These are phyloP conservation scores for Cancer borealis DNA, from an alignment of 2,888 invertebrate species.

Conservation along the genomic window DNA sequence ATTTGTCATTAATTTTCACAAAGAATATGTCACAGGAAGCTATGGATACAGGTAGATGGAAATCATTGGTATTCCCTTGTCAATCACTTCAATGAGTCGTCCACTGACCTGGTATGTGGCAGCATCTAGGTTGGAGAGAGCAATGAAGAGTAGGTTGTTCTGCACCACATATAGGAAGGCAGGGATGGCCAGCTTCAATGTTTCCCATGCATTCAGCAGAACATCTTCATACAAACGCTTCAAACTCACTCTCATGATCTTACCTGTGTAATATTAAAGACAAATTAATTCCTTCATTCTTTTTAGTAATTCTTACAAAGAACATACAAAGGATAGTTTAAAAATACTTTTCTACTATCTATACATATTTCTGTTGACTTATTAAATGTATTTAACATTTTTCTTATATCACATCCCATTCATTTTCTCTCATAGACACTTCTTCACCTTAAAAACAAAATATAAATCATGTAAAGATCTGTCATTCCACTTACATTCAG, in stretches of 20 bases:
- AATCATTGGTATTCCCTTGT: not conserved
- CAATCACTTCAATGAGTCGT: not conserved
- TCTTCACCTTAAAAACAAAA: too few relatives aligned
- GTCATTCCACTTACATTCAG: too few relatives aligned
- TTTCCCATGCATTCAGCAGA: slow-evolving; percentile 66
- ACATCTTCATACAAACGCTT: slow-evolving; percentile 69
- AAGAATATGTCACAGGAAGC: not conserved
- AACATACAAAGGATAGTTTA: not conserved
- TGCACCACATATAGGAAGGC: slow-evolving; percentile 77
- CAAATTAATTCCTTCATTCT: not conserved
- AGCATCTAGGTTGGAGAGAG: slow-evolving; percentile 77
- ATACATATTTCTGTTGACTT: too few relatives aligned
- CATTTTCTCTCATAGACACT: too few relatives aligned
- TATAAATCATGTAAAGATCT: too few relatives aligned
- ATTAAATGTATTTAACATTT: too few relatives aligned
- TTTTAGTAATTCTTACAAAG: not conserved
- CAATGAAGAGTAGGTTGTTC: slow-evolving; percentile 78
- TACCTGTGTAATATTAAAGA: slow-evolving; percentile 51
- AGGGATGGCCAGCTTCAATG: slow-evolving; percentile 72
- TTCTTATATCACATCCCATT: too few relatives aligned
- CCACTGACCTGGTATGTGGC: slow-evolving; percentile 77
- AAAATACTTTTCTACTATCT: too few relatives aligned
- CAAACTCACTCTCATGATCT: slow-evolving; percentile 50
- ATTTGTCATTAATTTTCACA: not conserved
- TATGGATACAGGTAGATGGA: not conserved